Evolutionary conservation across 1,140 invertebrate species (phyloP), one percentile per base, ranked within the genome.

Genomic region (Drosophila mayri): DNA sequence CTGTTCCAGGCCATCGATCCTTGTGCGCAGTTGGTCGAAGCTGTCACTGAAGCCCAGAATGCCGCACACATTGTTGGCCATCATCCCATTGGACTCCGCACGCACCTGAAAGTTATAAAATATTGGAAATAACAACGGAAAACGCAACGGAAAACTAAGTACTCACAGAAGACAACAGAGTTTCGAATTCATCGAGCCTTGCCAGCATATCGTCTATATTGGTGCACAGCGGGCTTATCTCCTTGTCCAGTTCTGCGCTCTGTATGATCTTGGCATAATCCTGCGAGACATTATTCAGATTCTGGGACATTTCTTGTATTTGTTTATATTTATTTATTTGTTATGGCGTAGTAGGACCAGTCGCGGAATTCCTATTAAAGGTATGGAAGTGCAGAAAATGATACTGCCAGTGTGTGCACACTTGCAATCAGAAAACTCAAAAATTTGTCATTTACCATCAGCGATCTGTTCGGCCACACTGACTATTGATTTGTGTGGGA

Each of bases 201-300:
- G 90, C 76, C 55, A 92, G 76, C 78, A 92, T 92, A 38, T 92
- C 92, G 16, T 92, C 92, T 46, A 92, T 92, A 41, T 81, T 92
- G 8, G 58, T 85, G 66, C 91, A 92, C 5, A 92, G 76, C 1
- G 92, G 92, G 52, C 83, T 90, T 28, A 92, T 91, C 64, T 92
- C 91, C 38, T 55, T 79, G 2, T 84, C 85, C 52, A 91, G 60
- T 60, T 92, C 81, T 11, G 77, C 83, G 16, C 75, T 90, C 52
- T 85, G 71, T 37, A 92, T 47, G 32, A 90, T 82, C 49, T 81
- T 81, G 14, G 91, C 72, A 77, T 91, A 92, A 20, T 92, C 84
- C 63, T 72, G 61, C 8, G 61, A 47, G 2, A 60, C 63, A 43
- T 68, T 77, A 8, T 58, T 57, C 2, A 75, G 32, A 32, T 61